Evolutionary conservation across 2,888 invertebrate genomes (phyloP), one percentile per base, ranked within the genome.

Genomic region (Lochmaea crataegi): DNA sequence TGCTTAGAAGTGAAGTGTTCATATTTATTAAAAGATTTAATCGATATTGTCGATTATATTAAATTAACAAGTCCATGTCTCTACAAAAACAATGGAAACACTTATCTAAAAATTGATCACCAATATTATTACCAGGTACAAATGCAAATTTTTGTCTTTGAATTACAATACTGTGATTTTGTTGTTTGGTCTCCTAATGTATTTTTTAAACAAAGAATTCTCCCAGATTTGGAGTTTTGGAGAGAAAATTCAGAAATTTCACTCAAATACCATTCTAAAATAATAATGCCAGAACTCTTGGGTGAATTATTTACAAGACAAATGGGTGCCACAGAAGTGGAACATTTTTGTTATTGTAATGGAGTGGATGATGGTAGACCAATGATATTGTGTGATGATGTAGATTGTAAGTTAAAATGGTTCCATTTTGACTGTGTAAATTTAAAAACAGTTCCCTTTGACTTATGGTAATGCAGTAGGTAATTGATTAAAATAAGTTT

Each of bases 61-160:
- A n/a, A 48, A 12, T 48, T 48, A 48, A 48, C 45, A 48, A 48
- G 14, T 48, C n/a, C 45, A 48, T 48, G 45, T 48, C 45, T 48
- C 0, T 48, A n/a, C 14, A 48, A 48, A 48, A 48, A 48, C 45
- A 48, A 1, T 48, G 14, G 6, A 4, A 48, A 48, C 14, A 48
- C 45, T 48, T 48, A 48, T 48, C n/a, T 48, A n/a, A 48, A 48
- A 48, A 48, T 48, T 48, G 45, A 48, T 48, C 45, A n/a, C 45
- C 5, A 48, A 2, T 48, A 48, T 48, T 48, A 48, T 48, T 14
- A 48, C 45, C 45, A 48, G n/a, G 45, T 14, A n/a, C 4, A 48
- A 48, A n/a, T 14, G 45, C 6, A 48, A n/a, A 48, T 48, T 48
- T 0, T 48, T 45, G 11, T 45, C 45, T 45, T 12, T 45, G 12